These are phyloP conservation scores for Leptobrachium ailaonicum DNA, from an alignment of 2,113 vertebrate genomes.

Conservation along the genomic window DNA sequence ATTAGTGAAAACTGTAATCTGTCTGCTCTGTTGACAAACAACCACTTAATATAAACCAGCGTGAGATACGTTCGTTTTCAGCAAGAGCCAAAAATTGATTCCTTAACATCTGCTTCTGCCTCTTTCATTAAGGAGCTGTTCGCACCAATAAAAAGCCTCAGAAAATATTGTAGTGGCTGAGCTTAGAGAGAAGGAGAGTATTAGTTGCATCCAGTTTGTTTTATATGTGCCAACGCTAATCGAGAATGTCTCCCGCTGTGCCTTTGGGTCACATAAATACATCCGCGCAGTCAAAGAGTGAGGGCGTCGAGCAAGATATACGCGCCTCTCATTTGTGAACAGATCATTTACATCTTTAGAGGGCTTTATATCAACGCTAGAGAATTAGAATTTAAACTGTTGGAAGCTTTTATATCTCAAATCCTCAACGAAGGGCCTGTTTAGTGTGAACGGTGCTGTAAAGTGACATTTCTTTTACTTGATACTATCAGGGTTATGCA, in stretches of 20 bases:
- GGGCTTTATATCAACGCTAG: too few species aligned
- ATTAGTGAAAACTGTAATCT: slow-evolving; percentile 54
- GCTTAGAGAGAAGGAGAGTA: not conserved
- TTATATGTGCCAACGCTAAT: not conserved
- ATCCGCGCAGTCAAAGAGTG: not conserved
- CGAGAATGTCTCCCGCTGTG: not conserved
- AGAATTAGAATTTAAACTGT: too few species aligned
- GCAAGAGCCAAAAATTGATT: slow-evolving; percentile 47
- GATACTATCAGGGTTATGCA: too few species aligned
- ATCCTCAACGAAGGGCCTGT: too few species aligned
- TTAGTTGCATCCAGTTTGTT: not conserved
- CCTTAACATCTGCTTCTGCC: slow-evolving; percentile 45
- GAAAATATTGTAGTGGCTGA: slow-evolving; percentile 15
- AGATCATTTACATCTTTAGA: not conserved
- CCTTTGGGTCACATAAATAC: not conserved
- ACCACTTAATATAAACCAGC: slow-evolving; percentile 51
- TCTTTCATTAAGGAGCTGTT: slow-evolving; percentile 27
- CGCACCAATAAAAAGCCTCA: slow-evolving; percentile 26
- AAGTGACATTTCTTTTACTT: too few species aligned
- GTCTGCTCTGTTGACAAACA: slow-evolving; percentile 46
- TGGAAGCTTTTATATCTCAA: too few species aligned
- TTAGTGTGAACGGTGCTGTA: too few species aligned
- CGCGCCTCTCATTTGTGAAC: not conserved
- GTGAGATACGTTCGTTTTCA: slow-evolving; percentile 31
- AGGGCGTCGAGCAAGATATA: not conserved